Evolutionary conservation across 2,113 vertebrate species (phyloP).

Genomic region (Peromyscus maniculatus): DNA sequence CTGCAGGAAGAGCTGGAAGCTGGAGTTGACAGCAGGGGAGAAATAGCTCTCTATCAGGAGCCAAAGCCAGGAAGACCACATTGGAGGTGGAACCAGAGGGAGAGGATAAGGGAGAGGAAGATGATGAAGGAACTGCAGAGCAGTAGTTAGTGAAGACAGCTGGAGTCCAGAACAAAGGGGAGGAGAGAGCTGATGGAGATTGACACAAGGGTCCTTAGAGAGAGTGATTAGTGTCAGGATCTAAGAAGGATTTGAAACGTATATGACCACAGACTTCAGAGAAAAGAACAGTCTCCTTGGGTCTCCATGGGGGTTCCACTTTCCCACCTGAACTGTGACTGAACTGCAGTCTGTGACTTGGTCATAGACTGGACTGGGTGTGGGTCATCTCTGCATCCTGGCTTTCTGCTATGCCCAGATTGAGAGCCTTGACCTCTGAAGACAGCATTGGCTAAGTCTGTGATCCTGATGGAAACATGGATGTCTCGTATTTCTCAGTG

Average conservation of each 20-base stretch:
- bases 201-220: neutral
- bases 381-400: neutral
- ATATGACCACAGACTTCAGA: neutral
- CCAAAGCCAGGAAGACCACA: neutral
- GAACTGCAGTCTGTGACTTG: neutral
- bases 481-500: too few relatives aligned
- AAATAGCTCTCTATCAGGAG: neutral
- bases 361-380: fast-evolving
- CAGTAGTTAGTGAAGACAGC: neutral
- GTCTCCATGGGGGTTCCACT: neutral
- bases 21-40: neutral
- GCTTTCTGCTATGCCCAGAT: neutral
- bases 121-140: neutral
- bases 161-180: neutral
- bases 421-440: neutral
- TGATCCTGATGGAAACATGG: neutral
- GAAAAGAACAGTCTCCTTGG: too few relatives aligned
- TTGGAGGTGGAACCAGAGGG: neutral
- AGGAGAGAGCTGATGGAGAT: neutral
- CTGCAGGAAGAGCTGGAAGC: neutral
- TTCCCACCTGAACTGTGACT: neutral
- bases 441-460: neutral
- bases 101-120: neutral
- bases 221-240: neutral
- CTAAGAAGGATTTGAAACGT: neutral